These are phyloP conservation scores for Tyrophagus putrescentiae DNA, from an alignment of 1,140 invertebrate species.

Conservation along the genomic window DNA sequence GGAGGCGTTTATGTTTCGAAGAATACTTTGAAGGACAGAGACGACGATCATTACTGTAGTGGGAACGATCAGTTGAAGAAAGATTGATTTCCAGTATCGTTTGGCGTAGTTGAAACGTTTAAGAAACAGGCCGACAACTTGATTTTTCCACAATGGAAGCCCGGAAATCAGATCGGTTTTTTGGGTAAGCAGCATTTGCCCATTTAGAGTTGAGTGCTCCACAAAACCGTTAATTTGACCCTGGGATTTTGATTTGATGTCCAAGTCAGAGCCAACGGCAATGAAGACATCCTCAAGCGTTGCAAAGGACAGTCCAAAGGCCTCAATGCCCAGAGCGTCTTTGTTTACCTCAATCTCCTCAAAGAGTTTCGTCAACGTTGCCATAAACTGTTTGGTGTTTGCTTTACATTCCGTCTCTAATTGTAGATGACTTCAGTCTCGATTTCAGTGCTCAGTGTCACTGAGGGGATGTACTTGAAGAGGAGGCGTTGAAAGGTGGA, in stretches of 20 bases:
- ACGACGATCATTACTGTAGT: background rate
- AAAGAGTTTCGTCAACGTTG: constrained; percentile 45
- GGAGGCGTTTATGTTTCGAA: too few relatives aligned
- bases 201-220: background rate
- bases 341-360: constrained; percentile 44
- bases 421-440: constrained; percentile 40
- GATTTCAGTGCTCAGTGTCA: constrained; percentile 15
- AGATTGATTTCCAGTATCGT: constrained; percentile 21
- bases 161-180: background rate
- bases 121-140: constrained; percentile 22
- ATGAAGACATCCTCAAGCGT: constrained; percentile 75
- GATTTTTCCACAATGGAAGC: background rate
- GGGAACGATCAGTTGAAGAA: constrained; percentile 24
- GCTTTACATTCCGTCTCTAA: constrained; percentile 32
- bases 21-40: background rate
- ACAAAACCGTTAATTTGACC: background rate
- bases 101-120: constrained; percentile 27
- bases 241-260: background rate
- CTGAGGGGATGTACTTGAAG: constrained; percentile 18
- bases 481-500: constrained; percentile 2
- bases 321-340: constrained; percentile 46
- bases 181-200: background rate
- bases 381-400: background rate
- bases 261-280: constrained; percentile 31
- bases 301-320: constrained; percentile 60